Conservation (phyloP, 1,140 invertebrate genomes). For the Hirudo medicinalis region DNA sequence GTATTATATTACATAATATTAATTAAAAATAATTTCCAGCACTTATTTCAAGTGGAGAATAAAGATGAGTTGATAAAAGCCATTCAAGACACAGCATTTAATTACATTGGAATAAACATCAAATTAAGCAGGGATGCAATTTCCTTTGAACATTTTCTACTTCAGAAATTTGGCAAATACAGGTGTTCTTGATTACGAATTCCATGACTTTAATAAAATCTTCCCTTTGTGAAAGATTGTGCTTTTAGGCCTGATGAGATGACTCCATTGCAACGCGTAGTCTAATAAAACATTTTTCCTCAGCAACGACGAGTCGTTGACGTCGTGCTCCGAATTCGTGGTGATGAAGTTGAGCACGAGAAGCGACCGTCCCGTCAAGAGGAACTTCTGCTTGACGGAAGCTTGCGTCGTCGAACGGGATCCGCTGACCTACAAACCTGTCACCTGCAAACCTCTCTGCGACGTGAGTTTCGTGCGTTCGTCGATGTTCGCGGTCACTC, state of each 20-base stretch:
- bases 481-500: not conserved
- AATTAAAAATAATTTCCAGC: conserved; percentile 41
- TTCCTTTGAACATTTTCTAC: conserved; percentile 67
- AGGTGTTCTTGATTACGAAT: conserved; percentile 47
- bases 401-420: conserved; percentile 89
- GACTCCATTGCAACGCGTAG: too few species aligned
- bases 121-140: conserved; percentile 69
- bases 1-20: too few species aligned
- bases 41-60: conserved; percentile 71
- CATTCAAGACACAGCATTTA: conserved; percentile 62
- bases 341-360: conserved; percentile 37
- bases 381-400: conserved; percentile 87
- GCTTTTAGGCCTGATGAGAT: too few species aligned
- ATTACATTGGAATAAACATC: conserved; percentile 66
- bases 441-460: conserved; percentile 69
- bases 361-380: conserved; percentile 48
- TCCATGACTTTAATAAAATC: too few species aligned
- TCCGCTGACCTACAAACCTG: conserved; percentile 82
- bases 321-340: conserved; percentile 39
- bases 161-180: conserved; percentile 75
- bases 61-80: conserved; percentile 72
- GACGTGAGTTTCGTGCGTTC: conserved; percentile 50
- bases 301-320: conserved; percentile 39
- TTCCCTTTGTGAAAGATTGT: too few species aligned
- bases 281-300: too few species aligned